Evolutionary conservation across 2,113 vertebrate genomes (phyloP), one percentile per base, ranked within the genome.

Genomic region (Rhabdomys dilectus): DNA sequence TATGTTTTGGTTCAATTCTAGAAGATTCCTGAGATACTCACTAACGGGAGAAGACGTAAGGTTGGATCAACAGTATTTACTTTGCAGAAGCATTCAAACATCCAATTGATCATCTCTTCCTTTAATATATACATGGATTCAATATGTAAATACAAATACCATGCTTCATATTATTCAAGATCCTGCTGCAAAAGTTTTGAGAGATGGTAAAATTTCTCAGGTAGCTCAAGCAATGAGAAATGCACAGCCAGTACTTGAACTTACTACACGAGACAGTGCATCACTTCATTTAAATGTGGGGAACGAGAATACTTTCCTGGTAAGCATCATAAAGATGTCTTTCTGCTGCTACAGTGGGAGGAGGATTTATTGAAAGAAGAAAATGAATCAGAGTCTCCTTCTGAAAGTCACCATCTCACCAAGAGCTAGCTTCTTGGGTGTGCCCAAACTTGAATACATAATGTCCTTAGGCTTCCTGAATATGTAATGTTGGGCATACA

Each of bases 1-100:
- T 80, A 64, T 91, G 64, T 91, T 96, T 94, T 92, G 48, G 70
- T 53, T 19, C n/a, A 68, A 56, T 86, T 92, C 58, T 56, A 91
- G 91, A 96, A 90, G n/a, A 36, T 45, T 95, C 89, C 75, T 75
- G 70, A 94, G 81, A 94, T 53, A 51, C 31, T 92, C 11, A 12
- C 39, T 36, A 90, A 42, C 70, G 39, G 39, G 39, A 80, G 70
- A 95, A 95, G 70, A 75, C 29, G 26, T 51, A 91, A 92, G 80
- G 15, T 88, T 96, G 77, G 72, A 72, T 80, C 56, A 92, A 80
- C 7, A 88, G 21, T 16, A 70, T 53, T 72, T 19, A 58, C 42
- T 94, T 62, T 81, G 36, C 76, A 86, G 64, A 91, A 75, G 21
- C 58, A 81, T 84, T 88, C n/a, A 85, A 42, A 92, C 4, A 66